Base-by-base conservation (phyloP, 2,888 invertebrate species). In the Aspidiotus rigidus region DNA sequence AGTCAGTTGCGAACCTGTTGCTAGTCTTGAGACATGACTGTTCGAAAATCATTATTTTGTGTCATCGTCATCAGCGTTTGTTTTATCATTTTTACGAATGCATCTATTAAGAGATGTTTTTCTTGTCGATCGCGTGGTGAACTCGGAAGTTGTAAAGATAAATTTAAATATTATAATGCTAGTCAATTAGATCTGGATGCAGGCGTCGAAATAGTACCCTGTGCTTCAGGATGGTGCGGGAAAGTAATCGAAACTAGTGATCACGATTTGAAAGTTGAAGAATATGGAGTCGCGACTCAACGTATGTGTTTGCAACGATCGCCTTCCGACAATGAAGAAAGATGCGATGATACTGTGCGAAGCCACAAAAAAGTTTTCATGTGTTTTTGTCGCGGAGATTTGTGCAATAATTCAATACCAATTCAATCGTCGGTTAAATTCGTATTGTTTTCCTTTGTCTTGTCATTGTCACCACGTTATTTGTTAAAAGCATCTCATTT, bases 181-280 rank as follows among this genome's bases (percentile, higher is more conserved):
- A 90, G 92, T 0, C 84, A 87, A 74, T 84, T 87, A 7, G 86
- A 86, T 73, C 79, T 80, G 17, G 87, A 87, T 75, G 82, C 81
- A 44, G 91, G 91, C 0, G 84, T 93, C 0, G 83, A 87, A 74
- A 85, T 87, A 1, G 84, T 87, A 11, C 89, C 90, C 0, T 93
- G 93, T 75, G 88, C 90, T 0, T 91, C 91, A 0, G 93, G 93
- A 54, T 94, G 94, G 94, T 94, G 94, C 76, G 90, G 89, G 39
- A 94, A 94, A 81, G 86, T 92, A 64, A 84, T 91, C 53, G 93
- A 93, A 78, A 80, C 79, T 13, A 87, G 88, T 70, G 86, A 86
- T 73, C 87, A 87, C 74, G 81, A 87, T 63, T 84, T 87, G 73
- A 86, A 88, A 77, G 85, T 86, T 76, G 78, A 78, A 73, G 75